Base-by-base conservation (phyloP, 2,888 invertebrate species). In the Caenorhabditis macrosperma region DNA sequence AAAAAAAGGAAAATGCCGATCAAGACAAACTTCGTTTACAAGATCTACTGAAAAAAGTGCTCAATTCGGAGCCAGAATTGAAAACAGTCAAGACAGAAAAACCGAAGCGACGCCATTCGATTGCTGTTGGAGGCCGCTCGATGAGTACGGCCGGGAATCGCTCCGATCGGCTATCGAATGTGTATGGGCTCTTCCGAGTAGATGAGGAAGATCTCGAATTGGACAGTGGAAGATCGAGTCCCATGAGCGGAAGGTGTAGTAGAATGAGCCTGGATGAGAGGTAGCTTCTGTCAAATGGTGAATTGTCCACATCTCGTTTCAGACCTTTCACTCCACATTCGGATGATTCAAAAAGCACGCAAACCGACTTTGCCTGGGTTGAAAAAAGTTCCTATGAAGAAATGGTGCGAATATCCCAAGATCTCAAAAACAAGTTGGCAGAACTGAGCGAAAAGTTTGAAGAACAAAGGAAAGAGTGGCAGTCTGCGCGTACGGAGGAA, bases 21-120 rank as follows among this genome's bases (percentile, higher is more conserved):
- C 46, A 63, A 12, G 61, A 48, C 22, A 50, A 33, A 15, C 10
- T 33, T 15, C 30, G 48, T 20, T 33, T 63, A n/a, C 44, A 59
- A 9, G 59, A 59, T 6, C 6, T 59, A n/a, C 44, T 41, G 15
- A 59, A 59, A 17, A 59, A 59, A 24, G 44, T 59, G 1, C 59
- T 59, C 41, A 59, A 59, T 28, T 59, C 59, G 41, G 22, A 38
- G 15, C 41, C 59, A 0, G 59, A 59, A n/a, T n/a, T n/a, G n/a
- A n/a, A 7, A 26, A 30, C 4, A 28, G 7, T 5, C 44, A 38
- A 26, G 15, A 22, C n/a, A 15, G 54, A 54, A 4, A 54, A 54
- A 30, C 24, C 50, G 26, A 54, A 54, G n/a, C 10, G 54, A 54
- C 28, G 54, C 4, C 54, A 54, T 30, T 55, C 55, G 17, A 35